Conservation (phyloP, 2,888 invertebrate genomes). For the Sepioteuthis lessoniana region DNA sequence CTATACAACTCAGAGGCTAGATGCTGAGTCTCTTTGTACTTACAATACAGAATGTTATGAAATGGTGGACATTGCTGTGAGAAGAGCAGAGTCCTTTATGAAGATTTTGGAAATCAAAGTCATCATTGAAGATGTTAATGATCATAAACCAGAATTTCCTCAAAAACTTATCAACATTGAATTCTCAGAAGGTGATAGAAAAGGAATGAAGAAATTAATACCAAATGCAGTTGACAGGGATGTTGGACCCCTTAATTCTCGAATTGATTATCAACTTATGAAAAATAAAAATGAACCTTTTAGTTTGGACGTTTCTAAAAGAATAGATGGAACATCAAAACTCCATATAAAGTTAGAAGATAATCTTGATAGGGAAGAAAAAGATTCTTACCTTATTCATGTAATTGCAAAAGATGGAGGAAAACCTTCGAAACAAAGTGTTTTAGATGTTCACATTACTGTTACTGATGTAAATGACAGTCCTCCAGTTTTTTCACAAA, state of each 20-base stretch:
- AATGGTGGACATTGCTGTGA: neutral
- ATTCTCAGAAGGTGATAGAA: neutral
- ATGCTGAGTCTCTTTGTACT: neutral
- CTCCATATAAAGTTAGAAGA: neutral
- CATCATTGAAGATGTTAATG: neutral
- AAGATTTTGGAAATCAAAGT: neutral
- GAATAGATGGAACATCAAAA: neutral
- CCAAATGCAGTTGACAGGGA: neutral
- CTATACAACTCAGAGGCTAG: neutral
- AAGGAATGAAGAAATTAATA: neutral
- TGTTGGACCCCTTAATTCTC: neutral
- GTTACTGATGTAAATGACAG: no score
- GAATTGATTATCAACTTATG: neutral
- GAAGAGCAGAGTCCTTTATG: neutral
- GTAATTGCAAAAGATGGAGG: no score
- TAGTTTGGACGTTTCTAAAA: neutral
- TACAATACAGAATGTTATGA: constrained; percentile 8
- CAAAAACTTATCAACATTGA: neutral
- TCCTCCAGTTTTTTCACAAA: no score
- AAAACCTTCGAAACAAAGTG: no score
- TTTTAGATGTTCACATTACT: no score
- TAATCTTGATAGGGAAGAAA: neutral
- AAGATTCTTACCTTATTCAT: no score
- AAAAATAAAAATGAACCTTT: neutral
- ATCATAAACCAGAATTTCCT: neutral